phyloP scores from a whole-genome alignment of 2,888 invertebrate genomes.

The Brachynemurus nebulosus region DNA sequence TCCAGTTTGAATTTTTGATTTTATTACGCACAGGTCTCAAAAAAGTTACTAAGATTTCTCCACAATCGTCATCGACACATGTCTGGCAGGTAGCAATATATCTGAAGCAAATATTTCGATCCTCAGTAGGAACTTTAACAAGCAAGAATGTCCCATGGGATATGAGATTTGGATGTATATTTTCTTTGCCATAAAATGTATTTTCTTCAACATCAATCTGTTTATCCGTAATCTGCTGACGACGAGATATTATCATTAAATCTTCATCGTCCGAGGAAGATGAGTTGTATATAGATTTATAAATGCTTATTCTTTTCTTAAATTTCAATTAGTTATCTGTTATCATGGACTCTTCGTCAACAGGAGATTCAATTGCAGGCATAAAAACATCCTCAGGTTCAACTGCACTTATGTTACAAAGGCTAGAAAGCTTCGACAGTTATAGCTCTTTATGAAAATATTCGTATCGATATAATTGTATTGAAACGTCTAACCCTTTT shows the following conservation, averaged over 20 bases:
- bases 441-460: conserved; percentile 11
- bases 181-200: conserved; percentile 2
- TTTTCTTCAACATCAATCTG: background rate
- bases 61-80: conserved; percentile 13
- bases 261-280: conserved; percentile 13
- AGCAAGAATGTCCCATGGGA: background rate
- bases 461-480: conserved; percentile 8
- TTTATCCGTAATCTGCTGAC: conserved; percentile 6
- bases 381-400: conserved; percentile 5
- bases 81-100: conserved; percentile 12
- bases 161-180: conserved; percentile 3
- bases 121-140: background rate
- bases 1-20: background rate
- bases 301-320: conserved; percentile 10
- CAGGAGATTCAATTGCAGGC: conserved; percentile 6
- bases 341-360: conserved; percentile 9
- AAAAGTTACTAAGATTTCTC: conserved; percentile 14
- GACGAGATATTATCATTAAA: conserved; percentile 12
- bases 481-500: conserved; percentile 9
- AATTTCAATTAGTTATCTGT: conserved; percentile 7
- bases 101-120: conserved; percentile 1
- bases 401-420: background rate
- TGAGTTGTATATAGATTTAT: conserved; percentile 13
- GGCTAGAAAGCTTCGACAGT: conserved; percentile 5
- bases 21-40: conserved; percentile 2